A percentile compares a stretch with the other conserved stretches of the same genome.
These are phyloP conservation scores for Malurus melanocephalus DNA, from an alignment of 2,113 vertebrate species.

Conservation along the genomic window DNA sequence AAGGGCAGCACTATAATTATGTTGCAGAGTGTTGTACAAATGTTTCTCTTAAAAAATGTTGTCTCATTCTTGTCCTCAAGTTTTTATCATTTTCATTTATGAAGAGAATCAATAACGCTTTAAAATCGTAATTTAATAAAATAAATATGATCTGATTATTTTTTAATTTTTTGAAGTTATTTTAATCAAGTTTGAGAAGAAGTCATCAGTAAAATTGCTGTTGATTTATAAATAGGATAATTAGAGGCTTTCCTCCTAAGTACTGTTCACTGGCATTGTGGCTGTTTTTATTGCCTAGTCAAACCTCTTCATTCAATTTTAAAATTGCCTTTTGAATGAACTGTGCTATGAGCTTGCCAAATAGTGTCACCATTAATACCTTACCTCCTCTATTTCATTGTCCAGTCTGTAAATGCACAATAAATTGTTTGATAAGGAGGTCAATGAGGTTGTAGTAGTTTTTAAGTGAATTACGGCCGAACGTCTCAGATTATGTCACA, in stretches of 20 bases:
- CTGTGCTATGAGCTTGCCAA: slow-evolving; percentile 80
- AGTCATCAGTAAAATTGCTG: slow-evolving; percentile 91
- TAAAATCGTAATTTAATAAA: slow-evolving; percentile 83
- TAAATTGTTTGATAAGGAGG: slow-evolving; percentile 82
- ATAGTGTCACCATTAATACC: slow-evolving; percentile 84
- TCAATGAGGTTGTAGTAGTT: slow-evolving; percentile 77
- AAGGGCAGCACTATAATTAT: slow-evolving; percentile 82
- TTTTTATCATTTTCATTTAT: slow-evolving; percentile 73
- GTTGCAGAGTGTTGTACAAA: slow-evolving; percentile 73
- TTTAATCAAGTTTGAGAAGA: slow-evolving; percentile 91
- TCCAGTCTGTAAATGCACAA: slow-evolving; percentile 76
- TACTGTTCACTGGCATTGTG: slow-evolving; percentile 81
- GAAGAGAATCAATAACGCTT: slow-evolving; percentile 69
- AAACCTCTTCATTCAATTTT: slow-evolving; percentile 96
- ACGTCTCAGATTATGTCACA: slow-evolving; percentile 64
- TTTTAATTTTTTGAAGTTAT: slow-evolving; percentile 82
- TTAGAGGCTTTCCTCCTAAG: slow-evolving; percentile 83
- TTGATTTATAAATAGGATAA: slow-evolving; percentile 98
- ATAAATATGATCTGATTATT: slow-evolving; percentile 82
- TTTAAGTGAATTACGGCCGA: slow-evolving; percentile 74
- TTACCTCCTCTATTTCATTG: slow-evolving; percentile 78
- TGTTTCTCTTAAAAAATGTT: slow-evolving; percentile 78
- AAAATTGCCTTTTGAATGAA: slow-evolving; percentile 97
- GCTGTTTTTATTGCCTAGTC: slow-evolving; percentile 94
- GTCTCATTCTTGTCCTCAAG: slow-evolving; percentile 72